phyloP scores from a whole-genome alignment of 2,888 invertebrate species.

The Augochlorella aurata region DNA sequence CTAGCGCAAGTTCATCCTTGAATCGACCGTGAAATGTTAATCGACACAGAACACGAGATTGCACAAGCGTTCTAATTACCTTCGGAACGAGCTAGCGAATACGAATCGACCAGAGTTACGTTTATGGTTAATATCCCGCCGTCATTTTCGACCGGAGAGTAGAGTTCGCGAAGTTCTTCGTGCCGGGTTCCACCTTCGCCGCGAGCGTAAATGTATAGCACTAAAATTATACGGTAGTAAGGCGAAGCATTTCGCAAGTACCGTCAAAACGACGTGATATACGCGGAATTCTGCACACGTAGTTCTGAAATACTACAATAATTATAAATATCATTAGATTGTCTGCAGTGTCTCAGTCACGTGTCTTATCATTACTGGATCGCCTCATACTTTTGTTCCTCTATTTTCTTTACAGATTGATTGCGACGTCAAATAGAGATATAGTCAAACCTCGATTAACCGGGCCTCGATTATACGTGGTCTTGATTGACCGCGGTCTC shows the following conservation, averaged over 20 bases:
- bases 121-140: slow-evolving; percentile 29
- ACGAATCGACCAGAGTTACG: slow-evolving; percentile 23
- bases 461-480: too few species aligned
- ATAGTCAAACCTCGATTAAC: too few species aligned
- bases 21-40: slow-evolving; percentile 22
- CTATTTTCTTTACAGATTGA: too few species aligned
- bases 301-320: too few species aligned
- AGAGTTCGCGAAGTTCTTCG: slow-evolving; percentile 23
- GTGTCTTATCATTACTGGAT: too few species aligned
- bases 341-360: too few species aligned
- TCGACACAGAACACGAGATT: neutral
- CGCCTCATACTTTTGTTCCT: too few species aligned
- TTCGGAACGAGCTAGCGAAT: slow-evolving; percentile 22
- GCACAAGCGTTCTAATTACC: slow-evolving; percentile 37
- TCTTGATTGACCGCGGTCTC: too few species aligned
- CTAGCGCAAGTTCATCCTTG: too few species aligned
- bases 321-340: neutral
- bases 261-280: neutral
- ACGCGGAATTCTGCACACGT: neutral
- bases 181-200: neutral
- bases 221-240: neutral
- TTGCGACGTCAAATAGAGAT: too few species aligned
- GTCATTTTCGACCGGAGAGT: slow-evolving; percentile 13
- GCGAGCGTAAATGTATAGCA: neutral
- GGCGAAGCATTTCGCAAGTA: neutral